Evolutionary conservation across 2,888 invertebrate species (phyloP).

Genomic region (Physocephala rufipes): DNA sequence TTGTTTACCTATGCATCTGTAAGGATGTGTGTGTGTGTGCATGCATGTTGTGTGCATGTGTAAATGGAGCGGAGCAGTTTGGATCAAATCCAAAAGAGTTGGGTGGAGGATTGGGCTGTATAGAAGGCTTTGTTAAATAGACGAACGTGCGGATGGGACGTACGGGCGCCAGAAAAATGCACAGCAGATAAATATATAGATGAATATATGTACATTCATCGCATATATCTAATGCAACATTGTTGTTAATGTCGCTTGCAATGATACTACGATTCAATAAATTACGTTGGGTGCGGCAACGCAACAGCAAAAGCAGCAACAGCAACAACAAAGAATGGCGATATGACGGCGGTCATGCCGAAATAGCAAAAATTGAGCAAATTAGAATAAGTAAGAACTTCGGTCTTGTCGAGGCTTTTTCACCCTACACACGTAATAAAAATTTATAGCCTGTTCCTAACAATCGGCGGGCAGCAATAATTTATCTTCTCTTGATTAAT

Average conservation of each 20-base stretch:
- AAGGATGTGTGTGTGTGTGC: too few species aligned
- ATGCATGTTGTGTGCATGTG: not conserved
- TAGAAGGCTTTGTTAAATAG: too few species aligned
- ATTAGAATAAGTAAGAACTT: too few species aligned
- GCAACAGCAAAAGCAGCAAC: slow-evolving; percentile 22
- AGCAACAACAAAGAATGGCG: slow-evolving; percentile 23
- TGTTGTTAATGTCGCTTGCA: slow-evolving; percentile 21
- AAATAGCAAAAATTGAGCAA: not conserved
- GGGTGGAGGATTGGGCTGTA: not conserved
- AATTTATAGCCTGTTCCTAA: too few species aligned
- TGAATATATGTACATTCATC: not conserved
- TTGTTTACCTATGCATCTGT: not conserved
- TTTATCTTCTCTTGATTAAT: too few species aligned
- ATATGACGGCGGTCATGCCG: not conserved
- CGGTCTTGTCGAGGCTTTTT: too few species aligned
- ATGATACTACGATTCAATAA: slow-evolving; percentile 18
- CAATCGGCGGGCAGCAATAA: too few species aligned
- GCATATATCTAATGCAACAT: not conserved
- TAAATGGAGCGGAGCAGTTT: not conserved
- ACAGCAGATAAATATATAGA: not conserved
- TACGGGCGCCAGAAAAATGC: not conserved
- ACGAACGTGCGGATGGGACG: not conserved
- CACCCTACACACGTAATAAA: too few species aligned
- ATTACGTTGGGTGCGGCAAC: slow-evolving; percentile 28
- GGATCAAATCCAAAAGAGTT: not conserved